Evolutionary conservation across 2,113 vertebrate genomes (phyloP), one percentile per base, ranked within the genome.

Genomic region (Zapus hudsonius): DNA sequence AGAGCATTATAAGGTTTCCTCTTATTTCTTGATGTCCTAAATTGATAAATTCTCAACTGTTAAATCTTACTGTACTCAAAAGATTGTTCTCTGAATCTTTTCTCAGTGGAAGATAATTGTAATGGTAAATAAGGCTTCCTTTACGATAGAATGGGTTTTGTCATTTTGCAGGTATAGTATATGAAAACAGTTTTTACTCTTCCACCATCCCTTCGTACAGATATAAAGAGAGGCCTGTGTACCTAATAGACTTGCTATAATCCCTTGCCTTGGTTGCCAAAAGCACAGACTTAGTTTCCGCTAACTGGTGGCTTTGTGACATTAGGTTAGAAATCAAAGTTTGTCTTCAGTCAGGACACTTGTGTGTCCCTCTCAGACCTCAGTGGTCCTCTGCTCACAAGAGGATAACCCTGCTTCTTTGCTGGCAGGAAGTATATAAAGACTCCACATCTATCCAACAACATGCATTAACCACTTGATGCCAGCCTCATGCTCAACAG

Each of bases 11-110:
- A 76, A 80, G 12, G 23, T 52, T 66, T 12, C 55, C 33, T 81
- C 81, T 74, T 79, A 80, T 61, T 78, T 90, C n/a, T 40, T 86
- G 61, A 81, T 33, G 84, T 19, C 47, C 9, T 36, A 86, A 93
- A 86, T 44, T 2, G 66, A 67, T 61, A 69, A 27, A 40, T 61
- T 76, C 22, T 89, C 80, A 92, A 80, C 59, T 66, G 74, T 22
- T 76, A 57, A 87, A 44, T 25, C 61, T 87, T 78, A 89, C 44
- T 15, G 47, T 29, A 69, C 17, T 91, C 78, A 79, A 78, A 89
- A 64, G 42, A 74, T 29, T 59, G 9, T 57, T 85, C 31, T 42
- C 25, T 36, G 57, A 5, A 57, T 27, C 59, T 82, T 87, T 84
- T 59, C 55, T 91, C 84, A 61, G 0, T 40, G 63, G 16, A 47